phyloP scores from a whole-genome alignment of 30 jellyfish, hydroid and myxozoan species.

The Sanderia malayensis region DNA sequence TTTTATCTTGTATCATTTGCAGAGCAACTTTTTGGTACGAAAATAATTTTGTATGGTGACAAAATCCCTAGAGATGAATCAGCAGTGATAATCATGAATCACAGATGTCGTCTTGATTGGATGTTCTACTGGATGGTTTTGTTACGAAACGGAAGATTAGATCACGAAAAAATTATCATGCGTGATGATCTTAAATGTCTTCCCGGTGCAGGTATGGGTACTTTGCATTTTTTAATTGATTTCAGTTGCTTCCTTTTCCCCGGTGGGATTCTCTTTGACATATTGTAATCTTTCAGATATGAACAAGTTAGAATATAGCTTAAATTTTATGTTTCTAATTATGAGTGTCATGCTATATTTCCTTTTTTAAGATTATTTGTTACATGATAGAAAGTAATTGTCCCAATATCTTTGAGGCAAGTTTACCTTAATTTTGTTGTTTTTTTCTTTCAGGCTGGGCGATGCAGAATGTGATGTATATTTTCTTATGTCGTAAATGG shows the following conservation, averaged over 20 bases:
- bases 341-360: too few relatives aligned
- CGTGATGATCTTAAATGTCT: conserved; percentile 64
- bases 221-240: too few relatives aligned
- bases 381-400: too few relatives aligned
- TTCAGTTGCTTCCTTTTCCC: too few relatives aligned
- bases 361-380: too few relatives aligned
- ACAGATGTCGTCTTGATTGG: conserved; percentile 93
- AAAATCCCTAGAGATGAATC: conserved; percentile 61
- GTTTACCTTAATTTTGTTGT: too few relatives aligned
- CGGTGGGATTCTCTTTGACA: too few relatives aligned
- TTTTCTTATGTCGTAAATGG: conserved; percentile 86
- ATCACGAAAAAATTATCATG: conserved; percentile 76
- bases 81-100: conserved; percentile 83
- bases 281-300: too few relatives aligned
- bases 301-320: too few relatives aligned
- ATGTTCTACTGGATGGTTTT: conserved; percentile 91
- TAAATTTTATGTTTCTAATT: too few relatives aligned
- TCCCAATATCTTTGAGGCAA: too few relatives aligned
- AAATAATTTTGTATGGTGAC: conserved; percentile 69
- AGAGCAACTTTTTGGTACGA: conserved; percentile 83
- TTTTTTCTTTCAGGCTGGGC: conserved; percentile 79
- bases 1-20: not conserved
- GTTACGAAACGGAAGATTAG: conserved; percentile 73
- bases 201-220: conserved; percentile 80
- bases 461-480: conserved; percentile 74